Percentiles rank a stretch among this genome's conserved stretches.
Evolutionary conservation across 1,140 invertebrate species (phyloP).

Genomic region (Marisa cornuarietis): DNA sequence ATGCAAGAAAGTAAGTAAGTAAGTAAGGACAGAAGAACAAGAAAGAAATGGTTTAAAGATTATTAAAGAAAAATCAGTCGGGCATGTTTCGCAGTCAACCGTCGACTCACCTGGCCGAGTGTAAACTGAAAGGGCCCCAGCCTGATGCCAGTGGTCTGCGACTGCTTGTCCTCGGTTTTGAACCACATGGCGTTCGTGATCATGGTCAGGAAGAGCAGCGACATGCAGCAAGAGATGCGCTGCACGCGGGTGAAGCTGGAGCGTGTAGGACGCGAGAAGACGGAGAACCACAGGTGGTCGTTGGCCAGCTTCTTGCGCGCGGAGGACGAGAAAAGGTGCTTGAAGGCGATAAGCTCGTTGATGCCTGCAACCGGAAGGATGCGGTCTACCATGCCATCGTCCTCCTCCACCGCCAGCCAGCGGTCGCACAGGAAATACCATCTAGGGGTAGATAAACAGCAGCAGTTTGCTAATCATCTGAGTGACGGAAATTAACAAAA

Average conservation of each 20-base stretch:
- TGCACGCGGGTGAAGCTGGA: slow-evolving; percentile 66
- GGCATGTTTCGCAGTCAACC: not conserved
- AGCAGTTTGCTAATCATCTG: too few species aligned
- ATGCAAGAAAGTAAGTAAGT: not conserved
- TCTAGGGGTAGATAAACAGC: slow-evolving; percentile 32
- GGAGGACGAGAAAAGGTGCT: slow-evolving; percentile 65
- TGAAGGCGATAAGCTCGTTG: slow-evolving; percentile 64
- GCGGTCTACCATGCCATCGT: slow-evolving; percentile 65
- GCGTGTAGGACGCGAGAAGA: slow-evolving; percentile 61
- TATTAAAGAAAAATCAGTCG: not conserved
- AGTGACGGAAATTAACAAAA: too few species aligned
- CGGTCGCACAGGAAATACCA: slow-evolving; percentile 62
- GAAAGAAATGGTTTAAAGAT: not conserved
- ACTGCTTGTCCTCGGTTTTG: slow-evolving; percentile 45
- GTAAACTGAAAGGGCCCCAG: slow-evolving; percentile 57
- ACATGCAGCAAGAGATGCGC: slow-evolving; percentile 64
- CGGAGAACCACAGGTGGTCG: slow-evolving; percentile 67
- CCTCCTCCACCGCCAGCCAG: slow-evolving; percentile 66
- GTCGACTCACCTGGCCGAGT: slow-evolving; percentile 39
- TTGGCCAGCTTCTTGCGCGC: slow-evolving; percentile 66
- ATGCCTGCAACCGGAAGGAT: slow-evolving; percentile 63
- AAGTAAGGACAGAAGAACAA: not conserved
- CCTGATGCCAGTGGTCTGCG: slow-evolving; percentile 37
- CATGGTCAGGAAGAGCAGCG: slow-evolving; percentile 66
- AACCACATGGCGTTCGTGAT: slow-evolving; percentile 68